Evolutionary conservation across 2,888 invertebrate species (phyloP).

Genomic region (Erebia palarica): DNA sequence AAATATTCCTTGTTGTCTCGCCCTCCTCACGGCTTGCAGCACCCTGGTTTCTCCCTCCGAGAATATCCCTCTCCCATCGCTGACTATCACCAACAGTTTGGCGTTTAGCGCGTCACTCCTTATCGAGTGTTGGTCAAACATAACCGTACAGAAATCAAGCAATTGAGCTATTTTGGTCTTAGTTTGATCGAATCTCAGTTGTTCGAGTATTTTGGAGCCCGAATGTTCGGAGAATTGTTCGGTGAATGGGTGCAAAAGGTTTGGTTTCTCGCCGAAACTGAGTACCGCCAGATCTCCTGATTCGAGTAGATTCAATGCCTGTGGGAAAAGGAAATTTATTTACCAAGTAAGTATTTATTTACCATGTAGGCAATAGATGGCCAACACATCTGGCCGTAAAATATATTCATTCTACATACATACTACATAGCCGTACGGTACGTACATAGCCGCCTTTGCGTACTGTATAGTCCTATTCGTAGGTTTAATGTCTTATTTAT

Average conservation of each 20-base stretch:
- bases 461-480: too few relatives aligned
- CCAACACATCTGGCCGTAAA: too few relatives aligned
- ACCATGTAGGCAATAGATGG: too few relatives aligned
- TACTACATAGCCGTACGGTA: too few relatives aligned
- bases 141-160: slow-evolving; percentile 88
- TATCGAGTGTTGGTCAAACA: slow-evolving; percentile 72
- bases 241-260: slow-evolving; percentile 93
- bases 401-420: too few relatives aligned
- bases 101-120: slow-evolving; percentile 85
- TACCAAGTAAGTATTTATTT: not conserved
- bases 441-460: too few relatives aligned
- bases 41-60: slow-evolving; percentile 92
- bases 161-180: slow-evolving; percentile 93
- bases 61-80: slow-evolving; percentile 97
- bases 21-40: slow-evolving; percentile 88
- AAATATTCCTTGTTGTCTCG: slow-evolving; percentile 92
- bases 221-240: slow-evolving; percentile 94
- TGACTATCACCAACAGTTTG: slow-evolving; percentile 94
- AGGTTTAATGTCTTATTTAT: too few relatives aligned
- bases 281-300: slow-evolving; percentile 96
- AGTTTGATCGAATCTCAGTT: slow-evolving; percentile 93
- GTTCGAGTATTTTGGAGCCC: slow-evolving; percentile 91
- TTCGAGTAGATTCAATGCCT: slow-evolving; percentile 95
- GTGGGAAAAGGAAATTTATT: slow-evolving; percentile 41
- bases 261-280: slow-evolving; percentile 93